Percentiles rank a stretch among this genome's conserved stretches.
These are phyloP conservation scores for Seira sanloemensis DNA, from an alignment of 2,888 invertebrate species.

Conservation along the genomic window DNA sequence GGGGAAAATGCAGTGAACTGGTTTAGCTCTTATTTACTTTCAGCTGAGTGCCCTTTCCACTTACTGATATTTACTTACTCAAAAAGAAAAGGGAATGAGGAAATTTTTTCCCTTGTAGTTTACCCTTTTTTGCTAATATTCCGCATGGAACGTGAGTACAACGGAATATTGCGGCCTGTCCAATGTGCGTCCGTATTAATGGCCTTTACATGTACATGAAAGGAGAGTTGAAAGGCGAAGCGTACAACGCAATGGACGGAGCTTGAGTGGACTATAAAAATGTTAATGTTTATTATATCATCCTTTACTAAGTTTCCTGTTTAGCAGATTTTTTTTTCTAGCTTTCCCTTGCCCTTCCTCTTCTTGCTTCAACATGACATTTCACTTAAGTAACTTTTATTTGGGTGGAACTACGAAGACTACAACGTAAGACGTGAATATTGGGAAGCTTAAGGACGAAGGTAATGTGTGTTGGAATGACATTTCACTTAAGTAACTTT, in stretches of 20 bases:
- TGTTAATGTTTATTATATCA: conserved; percentile 2
- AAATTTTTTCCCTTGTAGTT: conserved; percentile 47
- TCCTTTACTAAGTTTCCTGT: no score
- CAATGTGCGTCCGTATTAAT: conserved; percentile 19
- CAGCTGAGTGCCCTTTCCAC: conserved; percentile 67
- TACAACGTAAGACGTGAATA: background rate
- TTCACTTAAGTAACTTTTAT: conserved; percentile 43
- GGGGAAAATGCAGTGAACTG: no score
- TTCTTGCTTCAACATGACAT: conserved; percentile 47
- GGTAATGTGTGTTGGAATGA: background rate
- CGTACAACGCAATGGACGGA: background rate
- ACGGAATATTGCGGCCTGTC: background rate
- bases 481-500: background rate
- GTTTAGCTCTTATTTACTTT: conserved; percentile 69
- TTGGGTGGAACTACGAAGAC: background rate
- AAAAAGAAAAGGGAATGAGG: conserved; percentile 54
- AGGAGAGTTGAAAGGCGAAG: background rate
- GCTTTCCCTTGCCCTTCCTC: conserved; percentile 11
- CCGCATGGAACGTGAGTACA: no score
- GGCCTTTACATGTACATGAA: conserved; percentile 14
- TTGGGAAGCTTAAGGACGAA: background rate
- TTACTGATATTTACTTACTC: conserved; percentile 60
- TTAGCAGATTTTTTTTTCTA: background rate
- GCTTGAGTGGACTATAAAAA: background rate
- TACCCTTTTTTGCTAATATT: no score